These are phyloP conservation scores for Philopedon plagiatum DNA, from an alignment of 2,888 invertebrate genomes.

Conservation along the genomic window DNA sequence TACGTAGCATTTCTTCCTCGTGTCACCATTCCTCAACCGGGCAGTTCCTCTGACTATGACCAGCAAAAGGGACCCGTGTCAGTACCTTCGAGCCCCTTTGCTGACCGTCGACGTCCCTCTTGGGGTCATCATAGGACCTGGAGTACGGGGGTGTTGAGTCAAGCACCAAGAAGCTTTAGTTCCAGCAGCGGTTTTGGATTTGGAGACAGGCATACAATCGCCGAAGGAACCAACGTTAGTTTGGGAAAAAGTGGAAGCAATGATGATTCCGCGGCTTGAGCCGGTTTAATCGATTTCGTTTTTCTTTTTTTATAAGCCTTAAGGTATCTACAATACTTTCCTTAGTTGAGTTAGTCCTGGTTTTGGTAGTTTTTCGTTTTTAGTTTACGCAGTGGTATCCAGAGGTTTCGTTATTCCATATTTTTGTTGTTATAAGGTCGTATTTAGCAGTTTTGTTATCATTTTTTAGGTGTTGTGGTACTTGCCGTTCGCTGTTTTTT, in stretches of 20 bases:
- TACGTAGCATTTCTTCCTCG: conserved; percentile 65
- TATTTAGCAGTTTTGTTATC: conserved; percentile 4
- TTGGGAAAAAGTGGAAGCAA: conserved; percentile 14
- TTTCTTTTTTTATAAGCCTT: background rate
- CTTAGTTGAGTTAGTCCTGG: conserved; percentile 9
- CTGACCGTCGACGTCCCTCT: conserved; percentile 53
- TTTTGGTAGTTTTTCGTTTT: conserved; percentile 22
- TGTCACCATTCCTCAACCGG: conserved; percentile 57
- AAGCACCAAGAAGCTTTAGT: conserved; percentile 20
- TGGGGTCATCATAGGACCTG: conserved; percentile 67
- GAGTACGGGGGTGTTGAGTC: conserved; percentile 62
- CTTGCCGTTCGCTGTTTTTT: background rate
- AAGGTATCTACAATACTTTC: conserved; percentile 23
- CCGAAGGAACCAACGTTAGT: conserved; percentile 20
- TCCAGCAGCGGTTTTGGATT: conserved; percentile 6
- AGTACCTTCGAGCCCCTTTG: conserved; percentile 45
- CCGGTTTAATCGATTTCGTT: too few species aligned
- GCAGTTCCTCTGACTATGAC: conserved; percentile 57
- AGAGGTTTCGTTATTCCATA: background rate
- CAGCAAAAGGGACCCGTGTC: conserved; percentile 38
- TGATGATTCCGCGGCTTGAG: conserved; percentile 61
- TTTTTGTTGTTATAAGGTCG: conserved; percentile 9
- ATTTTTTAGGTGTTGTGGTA: conserved; percentile 4
- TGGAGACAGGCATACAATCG: conserved; percentile 10
- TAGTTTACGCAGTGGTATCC: background rate